Conservation (phyloP, 2,113 vertebrate species). For the Perca fluviatilis region DNA sequence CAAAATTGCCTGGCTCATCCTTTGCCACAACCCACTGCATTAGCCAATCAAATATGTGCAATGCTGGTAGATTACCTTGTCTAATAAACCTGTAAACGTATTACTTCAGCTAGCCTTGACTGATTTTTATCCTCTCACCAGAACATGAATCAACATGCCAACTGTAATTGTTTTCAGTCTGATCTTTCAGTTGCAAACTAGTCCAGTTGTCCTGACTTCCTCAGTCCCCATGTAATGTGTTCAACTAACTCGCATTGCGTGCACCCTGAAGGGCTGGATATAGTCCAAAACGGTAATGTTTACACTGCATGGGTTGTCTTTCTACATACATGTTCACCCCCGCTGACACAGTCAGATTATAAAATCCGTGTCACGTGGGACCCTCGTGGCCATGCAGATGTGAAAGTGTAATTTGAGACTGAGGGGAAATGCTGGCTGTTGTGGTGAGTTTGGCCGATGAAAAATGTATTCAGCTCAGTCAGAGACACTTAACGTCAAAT, state of each 20-base stretch:
- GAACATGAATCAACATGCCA: not conserved
- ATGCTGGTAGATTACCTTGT: not conserved
- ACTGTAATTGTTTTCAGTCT: not conserved
- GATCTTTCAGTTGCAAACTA: not conserved
- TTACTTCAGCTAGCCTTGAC: not conserved
- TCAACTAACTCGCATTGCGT: not conserved
- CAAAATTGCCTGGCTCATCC: not conserved
- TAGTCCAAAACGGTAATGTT: not conserved
- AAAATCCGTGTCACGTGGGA: not conserved
- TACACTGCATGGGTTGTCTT: not conserved
- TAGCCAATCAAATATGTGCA: not conserved
- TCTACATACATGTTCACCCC: not conserved
- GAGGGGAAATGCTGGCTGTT: not conserved
- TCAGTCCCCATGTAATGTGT: not conserved
- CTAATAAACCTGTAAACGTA: not conserved
- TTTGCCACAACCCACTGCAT: not conserved
- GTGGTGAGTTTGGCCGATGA: not conserved
- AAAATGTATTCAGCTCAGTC: constrained; percentile 13
- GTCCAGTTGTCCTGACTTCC: not conserved
- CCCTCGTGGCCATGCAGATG: not conserved
- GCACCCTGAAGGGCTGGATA: not conserved
- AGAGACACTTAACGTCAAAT: not conserved
- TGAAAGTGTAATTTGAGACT: constrained; percentile 2
- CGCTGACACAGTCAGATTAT: constrained; percentile 1
- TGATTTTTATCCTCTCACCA: not conserved